Conservation (phyloP, 2,797 vertebrate genomes). For the Myotis pilosus region DNA sequence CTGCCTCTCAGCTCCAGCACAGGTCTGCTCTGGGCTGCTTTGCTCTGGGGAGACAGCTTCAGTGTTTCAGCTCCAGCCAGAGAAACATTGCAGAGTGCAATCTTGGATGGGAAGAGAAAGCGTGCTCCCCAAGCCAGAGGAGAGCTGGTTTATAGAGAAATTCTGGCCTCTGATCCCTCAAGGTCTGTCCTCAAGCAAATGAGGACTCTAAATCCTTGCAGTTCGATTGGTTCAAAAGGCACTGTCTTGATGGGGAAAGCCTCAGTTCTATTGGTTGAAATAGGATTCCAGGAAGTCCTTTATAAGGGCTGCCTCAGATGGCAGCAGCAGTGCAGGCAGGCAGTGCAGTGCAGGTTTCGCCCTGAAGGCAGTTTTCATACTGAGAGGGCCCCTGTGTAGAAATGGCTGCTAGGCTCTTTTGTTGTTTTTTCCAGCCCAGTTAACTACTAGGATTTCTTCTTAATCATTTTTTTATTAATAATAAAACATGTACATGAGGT, state of each 20-base stretch:
- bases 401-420: background rate
- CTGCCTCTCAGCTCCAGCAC: background rate
- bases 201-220: background rate
- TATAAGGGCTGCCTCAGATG: no score
- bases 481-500: background rate
- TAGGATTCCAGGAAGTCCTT: background rate
- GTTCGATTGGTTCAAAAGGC: background rate
- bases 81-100: background rate
- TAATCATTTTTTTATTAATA: background rate
- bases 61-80: background rate
- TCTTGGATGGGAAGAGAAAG: background rate
- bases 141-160: background rate
- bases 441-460: background rate
- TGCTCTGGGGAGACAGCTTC: background rate
- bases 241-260: background rate
- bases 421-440: background rate
- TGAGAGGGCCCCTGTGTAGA: background rate
- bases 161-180: background rate
- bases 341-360: background rate
- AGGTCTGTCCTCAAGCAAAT: background rate
- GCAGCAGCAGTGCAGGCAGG: no score
- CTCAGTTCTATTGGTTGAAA: background rate
- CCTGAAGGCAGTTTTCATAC: background rate
- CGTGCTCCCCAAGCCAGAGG: background rate
- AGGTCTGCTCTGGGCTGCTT: background rate